A percentile compares a stretch with the other conserved stretches of the same genome.
phyloP scores from a whole-genome alignment of 2,888 invertebrate species.

The Trachelus stipa region DNA sequence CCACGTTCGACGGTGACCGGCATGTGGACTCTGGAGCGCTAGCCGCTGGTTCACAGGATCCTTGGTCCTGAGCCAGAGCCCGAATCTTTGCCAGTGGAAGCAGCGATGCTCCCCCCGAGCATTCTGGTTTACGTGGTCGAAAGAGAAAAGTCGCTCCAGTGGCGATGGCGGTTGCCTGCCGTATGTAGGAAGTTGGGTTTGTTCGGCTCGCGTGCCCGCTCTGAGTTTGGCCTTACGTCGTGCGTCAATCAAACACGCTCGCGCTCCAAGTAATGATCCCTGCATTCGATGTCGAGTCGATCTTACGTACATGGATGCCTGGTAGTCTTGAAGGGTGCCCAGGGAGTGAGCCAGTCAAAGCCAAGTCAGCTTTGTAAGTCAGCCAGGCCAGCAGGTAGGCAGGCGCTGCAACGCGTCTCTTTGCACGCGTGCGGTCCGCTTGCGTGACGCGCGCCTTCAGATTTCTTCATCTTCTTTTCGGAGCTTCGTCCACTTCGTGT shows the following conservation, averaged over 20 bases:
- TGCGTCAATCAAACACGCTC: conserved; percentile 61
- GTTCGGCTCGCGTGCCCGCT: conserved; percentile 58
- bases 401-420: conserved; percentile 44
- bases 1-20: not conserved
- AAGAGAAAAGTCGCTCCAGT: not conserved
- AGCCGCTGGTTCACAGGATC: not conserved
- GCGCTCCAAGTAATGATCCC: conserved; percentile 31
- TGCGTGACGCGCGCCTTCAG: conserved; percentile 58
- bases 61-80: not conserved
- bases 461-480: conserved; percentile 27
- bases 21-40: not conserved
- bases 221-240: conserved; percentile 60
- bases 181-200: not conserved
- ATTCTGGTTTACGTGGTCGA: too few species aligned
- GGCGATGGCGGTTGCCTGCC: not conserved
- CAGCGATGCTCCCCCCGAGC: too few species aligned
- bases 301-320: conserved; percentile 36
- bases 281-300: conserved; percentile 50
- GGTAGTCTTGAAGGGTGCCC: conserved; percentile 44
- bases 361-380: conserved; percentile 37
- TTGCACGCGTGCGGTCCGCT: conserved; percentile 60
- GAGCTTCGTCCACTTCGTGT: conserved; percentile 24
- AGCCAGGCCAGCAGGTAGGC: conserved; percentile 22
- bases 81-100: not conserved
- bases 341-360: conserved; percentile 30